Conservation (phyloP, 2,888 invertebrate species). For the Selenia dentaria region DNA sequence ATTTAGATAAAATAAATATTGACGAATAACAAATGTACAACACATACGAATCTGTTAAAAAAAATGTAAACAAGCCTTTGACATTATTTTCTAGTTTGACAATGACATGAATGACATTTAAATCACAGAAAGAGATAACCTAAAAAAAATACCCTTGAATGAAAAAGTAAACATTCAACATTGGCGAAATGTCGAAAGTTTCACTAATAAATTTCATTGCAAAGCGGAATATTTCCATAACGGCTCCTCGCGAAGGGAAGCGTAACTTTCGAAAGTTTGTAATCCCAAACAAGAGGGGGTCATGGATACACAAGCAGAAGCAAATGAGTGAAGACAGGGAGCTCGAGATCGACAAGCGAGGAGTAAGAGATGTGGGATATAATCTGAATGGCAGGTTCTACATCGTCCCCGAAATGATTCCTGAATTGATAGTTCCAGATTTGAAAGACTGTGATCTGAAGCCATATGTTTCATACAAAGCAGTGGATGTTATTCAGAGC, state of each 20-base stretch:
- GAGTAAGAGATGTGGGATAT: conserved; percentile 88
- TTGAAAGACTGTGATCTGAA: conserved; percentile 92
- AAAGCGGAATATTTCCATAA: conserved; percentile 64
- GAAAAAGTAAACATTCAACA: conserved; percentile 10
- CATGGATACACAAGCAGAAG: conserved; percentile 85
- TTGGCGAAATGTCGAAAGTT: conserved; percentile 65
- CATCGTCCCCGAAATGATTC: conserved; percentile 93
- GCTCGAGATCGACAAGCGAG: conserved; percentile 88
- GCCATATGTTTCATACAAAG: conserved; percentile 97
- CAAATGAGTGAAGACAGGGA: conserved; percentile 86
- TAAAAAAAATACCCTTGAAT: conserved; percentile 20
- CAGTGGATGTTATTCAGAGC: conserved; percentile 89
- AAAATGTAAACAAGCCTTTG: too few relatives aligned
- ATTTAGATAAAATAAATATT: too few relatives aligned
- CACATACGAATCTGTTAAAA: too few relatives aligned
- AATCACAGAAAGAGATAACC: conserved; percentile 36
- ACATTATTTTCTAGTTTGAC: too few relatives aligned
- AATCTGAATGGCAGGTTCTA: conserved; percentile 82
- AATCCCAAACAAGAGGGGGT: conserved; percentile 90
- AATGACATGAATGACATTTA: neutral
- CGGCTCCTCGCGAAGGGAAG: conserved; percentile 85
- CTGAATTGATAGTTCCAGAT: conserved; percentile 96
- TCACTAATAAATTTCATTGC: conserved; percentile 57
- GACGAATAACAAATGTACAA: too few relatives aligned
- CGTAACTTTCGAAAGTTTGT: conserved; percentile 93